Evolutionary conservation across 2,113 vertebrate genomes (phyloP).

Genomic region (Ictidomys tridecemlineatus): DNA sequence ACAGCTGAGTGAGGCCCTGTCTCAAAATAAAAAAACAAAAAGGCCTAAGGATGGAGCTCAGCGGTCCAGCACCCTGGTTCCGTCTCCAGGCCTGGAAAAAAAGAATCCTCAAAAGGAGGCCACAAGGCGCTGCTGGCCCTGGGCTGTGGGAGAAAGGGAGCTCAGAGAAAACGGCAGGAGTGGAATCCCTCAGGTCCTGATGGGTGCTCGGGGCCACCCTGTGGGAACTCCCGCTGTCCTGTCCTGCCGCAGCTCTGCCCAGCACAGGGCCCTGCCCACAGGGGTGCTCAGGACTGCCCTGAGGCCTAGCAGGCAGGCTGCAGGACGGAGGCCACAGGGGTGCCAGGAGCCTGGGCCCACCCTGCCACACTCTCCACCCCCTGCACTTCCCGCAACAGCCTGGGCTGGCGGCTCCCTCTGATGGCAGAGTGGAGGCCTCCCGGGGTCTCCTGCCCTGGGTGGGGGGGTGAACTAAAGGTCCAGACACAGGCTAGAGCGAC

Average conservation of each 20-base stretch:
- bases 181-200: neutral
- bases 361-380: too few species aligned
- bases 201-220: too few species aligned
- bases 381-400: too few species aligned
- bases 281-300: neutral
- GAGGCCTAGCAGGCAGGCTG: neutral
- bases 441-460: too few species aligned
- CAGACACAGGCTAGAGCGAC: neutral
- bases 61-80: too few species aligned
- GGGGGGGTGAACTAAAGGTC: neutral
- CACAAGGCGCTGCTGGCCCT: neutral
- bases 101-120: neutral
- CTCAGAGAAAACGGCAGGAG: neutral
- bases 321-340: neutral
- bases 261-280: neutral
- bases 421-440: too few species aligned
- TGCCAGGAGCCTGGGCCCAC: neutral
- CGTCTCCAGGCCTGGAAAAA: too few species aligned
- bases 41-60: too few species aligned
- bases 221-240: neutral
- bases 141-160: neutral
- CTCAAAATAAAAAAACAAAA: too few species aligned
- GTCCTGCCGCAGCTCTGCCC: neutral
- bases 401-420: too few species aligned
- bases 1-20: too few species aligned